Conservation (phyloP, 1,140 invertebrate species). For the Lucilia sericata region DNA sequence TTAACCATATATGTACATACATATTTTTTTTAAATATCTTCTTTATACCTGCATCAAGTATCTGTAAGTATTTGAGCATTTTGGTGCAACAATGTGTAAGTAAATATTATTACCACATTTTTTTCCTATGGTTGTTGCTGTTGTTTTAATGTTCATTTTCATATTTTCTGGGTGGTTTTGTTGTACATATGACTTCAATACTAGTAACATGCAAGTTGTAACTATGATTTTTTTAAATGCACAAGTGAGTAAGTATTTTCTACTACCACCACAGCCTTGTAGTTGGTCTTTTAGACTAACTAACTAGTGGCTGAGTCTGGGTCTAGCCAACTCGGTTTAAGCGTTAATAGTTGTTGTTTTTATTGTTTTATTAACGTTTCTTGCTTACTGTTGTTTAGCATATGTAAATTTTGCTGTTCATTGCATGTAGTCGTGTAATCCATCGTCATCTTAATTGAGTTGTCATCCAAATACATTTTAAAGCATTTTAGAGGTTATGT, state of each 20-base stretch:
- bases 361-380: background rate
- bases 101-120: conserved; percentile 12
- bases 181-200: background rate
- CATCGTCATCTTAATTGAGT: conserved; percentile 41
- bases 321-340: background rate
- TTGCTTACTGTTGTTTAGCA: background rate
- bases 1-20: background rate
- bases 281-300: conserved; percentile 10
- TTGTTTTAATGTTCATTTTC: conserved; percentile 10
- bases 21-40: background rate
- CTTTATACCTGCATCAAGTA: background rate
- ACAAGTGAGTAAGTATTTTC: background rate
- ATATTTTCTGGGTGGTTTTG: conserved; percentile 23
- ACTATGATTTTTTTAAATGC: background rate
- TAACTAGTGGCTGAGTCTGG: background rate
- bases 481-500: conserved; percentile 35
- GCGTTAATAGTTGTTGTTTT: background rate
- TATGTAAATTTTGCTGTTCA: conserved; percentile 30
- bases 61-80: background rate
- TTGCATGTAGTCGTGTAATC: conserved; percentile 40
- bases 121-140: background rate
- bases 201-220: conserved; percentile 9
- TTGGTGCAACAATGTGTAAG: conserved; percentile 10
- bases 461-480: conserved; percentile 36
- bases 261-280: background rate